Base-by-base conservation (phyloP, 2,888 invertebrate species). In the Sinelater perroti region DNA sequence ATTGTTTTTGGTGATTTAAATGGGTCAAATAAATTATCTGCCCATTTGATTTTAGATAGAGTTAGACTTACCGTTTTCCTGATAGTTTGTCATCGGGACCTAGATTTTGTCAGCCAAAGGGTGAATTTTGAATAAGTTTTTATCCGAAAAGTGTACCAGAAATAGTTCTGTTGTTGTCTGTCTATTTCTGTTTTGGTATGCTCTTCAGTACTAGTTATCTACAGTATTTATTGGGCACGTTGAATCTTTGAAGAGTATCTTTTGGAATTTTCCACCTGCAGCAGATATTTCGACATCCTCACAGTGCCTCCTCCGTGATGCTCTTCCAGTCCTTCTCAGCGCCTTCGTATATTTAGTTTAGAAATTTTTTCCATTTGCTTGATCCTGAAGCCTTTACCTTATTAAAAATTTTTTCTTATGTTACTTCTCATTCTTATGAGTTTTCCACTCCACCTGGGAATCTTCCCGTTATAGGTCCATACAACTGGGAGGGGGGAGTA, bases 71-170 rank as follows among this genome's bases (percentile, higher is more conserved):
- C 14, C 13, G 14, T 14, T 11, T n/a, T 31, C 6, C 31, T 31
- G n/a, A 14, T 14, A 31, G 31, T 31, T 13, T 31, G 11, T 14
- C 31, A 31, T 11, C n/a, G n/a, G n/a, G n/a, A n/a, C n/a, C n/a
- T n/a, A n/a, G n/a, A n/a, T n/a, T n/a, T n/a, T n/a, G n/a, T n/a
- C n/a, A n/a, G n/a, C n/a, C n/a, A n/a, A 30, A n/a, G n/a, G n/a
- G 16, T 35, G 35, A 35, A 17, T 14, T 6, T 2, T 16, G 4
- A n/a, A 16, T 35, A 7, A 8, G 7, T n/a, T 10, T 17, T 35
- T 8, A 35, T 3, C 17, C 35, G 14, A 17, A 35, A 35, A 35
- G 16, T 35, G 35, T 35, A 16, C 35, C 35, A 16, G 16, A 35
- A 35, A 35, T 2, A n/a, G 17, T 35, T 35, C 17, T 16, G 16